Evolutionary conservation across 30 jellyfish, hydroid and myxozoan species (phyloP), one percentile per base, ranked within the genome.

Genomic region (Nemopilema nomurai): DNA sequence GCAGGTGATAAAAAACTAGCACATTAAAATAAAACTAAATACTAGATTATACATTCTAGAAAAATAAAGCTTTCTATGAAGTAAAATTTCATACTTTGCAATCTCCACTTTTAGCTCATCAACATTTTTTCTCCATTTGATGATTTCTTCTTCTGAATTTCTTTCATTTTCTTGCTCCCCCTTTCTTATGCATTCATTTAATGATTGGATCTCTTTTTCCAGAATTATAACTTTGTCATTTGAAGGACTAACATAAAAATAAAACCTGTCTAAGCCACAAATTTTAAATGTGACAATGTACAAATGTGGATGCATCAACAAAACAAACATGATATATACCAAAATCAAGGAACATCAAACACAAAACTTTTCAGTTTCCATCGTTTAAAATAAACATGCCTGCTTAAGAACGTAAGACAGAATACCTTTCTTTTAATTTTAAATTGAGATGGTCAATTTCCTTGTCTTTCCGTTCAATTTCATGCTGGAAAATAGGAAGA

Each of bases 401-500:
- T 18, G 18, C 73, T 28, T 24, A 9, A 17, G 9, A 9, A 18
- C 79, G 4, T 49, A n/a, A n/a, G n/a, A n/a, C n/a, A n/a, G 25
- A 64, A 31, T 32, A 76, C 94, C 89, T 75, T 50, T 64, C 32
- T 0, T 65, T 68, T 26, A 74, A 81, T 33, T 74, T 62, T 20
- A 76, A 28, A 7, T 51, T 85, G 18, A 85, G 64, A 18, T 29
- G 67, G 50, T 84, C 92, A 16, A 84, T 62, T 3, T 26, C 25
- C 32, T 72, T 75, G 85, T 84, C 92, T 64, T 84, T 84, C 74
- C 49, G 31, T 67, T 84, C 87, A 51, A 84, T 84, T 72, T 84
- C 82, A 31, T 0, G 51, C 92, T 84, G 21, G n/a, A n/a, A n/a
- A n/a, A n/a, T n/a, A n/a, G n/a, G n/a, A n/a, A n/a, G n/a, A n/a